A percentile compares a stretch with the other conserved stretches of the same genome.
phyloP scores from a whole-genome alignment of 2,113 vertebrate species.

The Macquaria ambigua region DNA sequence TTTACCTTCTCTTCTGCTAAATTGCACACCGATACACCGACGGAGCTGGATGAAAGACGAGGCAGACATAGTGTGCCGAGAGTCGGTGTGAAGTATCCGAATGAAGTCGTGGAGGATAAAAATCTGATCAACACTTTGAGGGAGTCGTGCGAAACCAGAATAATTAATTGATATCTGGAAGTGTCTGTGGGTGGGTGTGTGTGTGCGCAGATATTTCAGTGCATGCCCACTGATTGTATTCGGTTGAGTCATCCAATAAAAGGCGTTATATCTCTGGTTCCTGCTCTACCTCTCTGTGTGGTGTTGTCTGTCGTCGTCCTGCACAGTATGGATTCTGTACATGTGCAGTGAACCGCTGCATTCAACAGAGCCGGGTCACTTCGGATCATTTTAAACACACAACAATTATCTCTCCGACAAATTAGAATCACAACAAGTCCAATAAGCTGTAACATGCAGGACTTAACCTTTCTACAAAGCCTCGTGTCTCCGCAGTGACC shows the following conservation, averaged over 20 bases:
- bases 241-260: constrained; percentile 30
- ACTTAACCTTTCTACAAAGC: neutral
- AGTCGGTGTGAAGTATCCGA: constrained; percentile 28
- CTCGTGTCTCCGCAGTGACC: neutral
- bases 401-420: neutral
- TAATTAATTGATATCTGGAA: constrained; percentile 49
- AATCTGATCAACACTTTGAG: constrained; percentile 32
- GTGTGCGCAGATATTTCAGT: constrained; percentile 13
- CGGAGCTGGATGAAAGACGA: neutral
- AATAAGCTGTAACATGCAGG: neutral
- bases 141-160: constrained; percentile 38
- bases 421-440: neutral
- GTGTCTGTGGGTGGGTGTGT: constrained; percentile 31
- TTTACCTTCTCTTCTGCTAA: constrained; percentile 25
- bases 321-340: neutral
- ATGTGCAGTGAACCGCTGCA: neutral
- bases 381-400: neutral
- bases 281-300: neutral
- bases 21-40: constrained; percentile 4
- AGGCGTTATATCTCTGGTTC: constrained; percentile 11
- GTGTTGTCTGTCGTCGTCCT: neutral
- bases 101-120: neutral
- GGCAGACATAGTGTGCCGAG: neutral
- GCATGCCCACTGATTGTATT: neutral
- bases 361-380: neutral